Base-by-base conservation (phyloP, 2,113 vertebrate genomes). In the Callaeas wilsoni region DNA sequence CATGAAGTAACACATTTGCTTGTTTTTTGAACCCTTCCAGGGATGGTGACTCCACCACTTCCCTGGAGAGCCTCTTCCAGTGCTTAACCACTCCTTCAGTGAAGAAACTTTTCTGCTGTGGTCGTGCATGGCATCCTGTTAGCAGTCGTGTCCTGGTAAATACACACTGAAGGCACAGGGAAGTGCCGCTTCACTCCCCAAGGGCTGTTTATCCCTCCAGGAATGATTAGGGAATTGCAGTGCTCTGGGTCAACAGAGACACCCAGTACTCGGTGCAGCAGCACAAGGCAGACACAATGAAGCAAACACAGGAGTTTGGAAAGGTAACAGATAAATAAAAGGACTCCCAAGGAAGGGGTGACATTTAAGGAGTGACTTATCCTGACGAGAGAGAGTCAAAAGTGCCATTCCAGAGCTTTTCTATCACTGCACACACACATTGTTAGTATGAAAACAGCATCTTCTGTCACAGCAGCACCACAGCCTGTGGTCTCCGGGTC, bases 311-410 rank as follows among this genome's bases (percentile, higher is more conserved):
- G 6, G 26, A 7, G 59, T 26, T 11, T 7, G 77, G 80, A 85
- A 86, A 86, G 84, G n/a, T 16, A 82, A 53, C 41, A 71, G 75
- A 70, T 39, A 84, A 87, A 95, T 65, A 68, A 90, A 90, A 94
- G 60, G 63, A 62, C 39, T 88, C 74, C 60, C 47, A 30, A 55
- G 87, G 57, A 89, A 93, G 25, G 8, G 14, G 21, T 71, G 77
- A 35, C 57, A 59, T 88, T 89, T 82, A 90, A 95, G 60, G 77
- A 81, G 50, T 3, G 14, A 74, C 64, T 91, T 59, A 63, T 50
- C 56, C 73, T 41, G 60, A 33, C 1, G 6, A 84, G 60, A 75
- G n/a, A 33, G 53, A 75, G 64, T 33, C 50, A 60, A 16, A 73
- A 63, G 27, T 12, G 35, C 60, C 64, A 15, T 60, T 73, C n/a